Conservation (phyloP, 2,113 vertebrate genomes). For the Etheostoma cragini region DNA sequence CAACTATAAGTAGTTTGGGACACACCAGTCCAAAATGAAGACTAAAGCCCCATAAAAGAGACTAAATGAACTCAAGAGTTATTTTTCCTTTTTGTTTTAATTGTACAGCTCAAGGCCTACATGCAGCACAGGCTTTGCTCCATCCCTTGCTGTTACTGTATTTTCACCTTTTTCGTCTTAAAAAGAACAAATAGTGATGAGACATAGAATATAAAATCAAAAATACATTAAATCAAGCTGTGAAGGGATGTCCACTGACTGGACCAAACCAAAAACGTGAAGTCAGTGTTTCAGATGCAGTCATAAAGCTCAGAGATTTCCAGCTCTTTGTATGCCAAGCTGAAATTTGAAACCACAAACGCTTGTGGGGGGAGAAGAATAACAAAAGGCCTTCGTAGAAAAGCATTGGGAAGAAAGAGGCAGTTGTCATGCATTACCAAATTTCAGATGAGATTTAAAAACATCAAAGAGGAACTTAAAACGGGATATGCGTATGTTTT, state of each 20-base stretch:
- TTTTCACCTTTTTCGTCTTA: neutral
- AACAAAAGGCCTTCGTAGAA: conserved; percentile 57
- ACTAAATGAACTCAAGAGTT: conserved; percentile 22
- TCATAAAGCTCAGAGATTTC: conserved; percentile 47
- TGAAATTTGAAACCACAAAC: conserved; percentile 60
- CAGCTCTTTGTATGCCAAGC: conserved; percentile 43
- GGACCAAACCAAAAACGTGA: conserved; percentile 18
- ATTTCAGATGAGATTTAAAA: conserved; percentile 67
- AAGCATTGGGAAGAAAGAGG: conserved; percentile 45
- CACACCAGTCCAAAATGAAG: conserved; percentile 26
- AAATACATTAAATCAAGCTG: neutral
- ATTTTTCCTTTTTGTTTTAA: neutral
- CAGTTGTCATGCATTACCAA: conserved; percentile 63
- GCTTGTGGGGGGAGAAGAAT: conserved; percentile 49
- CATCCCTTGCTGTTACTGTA: neutral
- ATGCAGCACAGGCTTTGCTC: conserved; percentile 9
- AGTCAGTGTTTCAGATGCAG: conserved; percentile 41
- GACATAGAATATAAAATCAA: neutral
- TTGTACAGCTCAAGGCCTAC: neutral
- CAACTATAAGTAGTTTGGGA: conserved; percentile 38
- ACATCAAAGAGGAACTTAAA: conserved; percentile 56
- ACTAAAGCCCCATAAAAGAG: conserved; percentile 23
- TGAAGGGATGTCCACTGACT: neutral
- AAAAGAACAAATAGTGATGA: neutral
- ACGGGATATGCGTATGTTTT: conserved; percentile 5